Conservation (phyloP, 1,140 invertebrate species). For the Drosophila yakuba region DNA sequence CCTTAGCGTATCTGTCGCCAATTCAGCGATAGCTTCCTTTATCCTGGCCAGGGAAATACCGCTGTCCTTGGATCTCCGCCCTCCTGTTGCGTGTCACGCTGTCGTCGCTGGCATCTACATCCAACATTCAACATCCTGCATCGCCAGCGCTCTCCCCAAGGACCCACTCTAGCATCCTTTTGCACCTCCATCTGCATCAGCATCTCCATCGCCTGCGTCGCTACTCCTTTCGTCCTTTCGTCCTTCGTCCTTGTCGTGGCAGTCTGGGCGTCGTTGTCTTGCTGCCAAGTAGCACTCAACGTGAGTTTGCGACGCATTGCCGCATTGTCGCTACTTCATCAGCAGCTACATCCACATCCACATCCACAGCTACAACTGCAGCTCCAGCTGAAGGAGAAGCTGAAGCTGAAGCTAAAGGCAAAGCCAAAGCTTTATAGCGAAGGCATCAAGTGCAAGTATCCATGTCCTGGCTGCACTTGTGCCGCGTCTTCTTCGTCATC, state of each 20-base stretch:
- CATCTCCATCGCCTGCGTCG: constrained; percentile 14
- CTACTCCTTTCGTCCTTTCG: background rate
- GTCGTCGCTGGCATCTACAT: constrained; percentile 29
- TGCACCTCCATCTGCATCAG: constrained; percentile 37
- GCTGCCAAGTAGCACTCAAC: constrained; percentile 77
- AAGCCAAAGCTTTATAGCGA: constrained; percentile 21
- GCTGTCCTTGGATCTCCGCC: constrained; percentile 8
- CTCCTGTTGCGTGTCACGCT: constrained; percentile 50
- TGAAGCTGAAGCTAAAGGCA: constrained; percentile 19
- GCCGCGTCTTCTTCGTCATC: constrained; percentile 46
- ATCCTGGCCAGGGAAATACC: constrained; percentile 21
- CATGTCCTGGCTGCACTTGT: constrained; percentile 76
- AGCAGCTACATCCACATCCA: constrained; percentile 53
- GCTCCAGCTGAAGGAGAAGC: constrained; percentile 10
- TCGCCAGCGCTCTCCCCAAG: background rate
- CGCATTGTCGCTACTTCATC: constrained; percentile 82
- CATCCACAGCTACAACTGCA: constrained; percentile 20
- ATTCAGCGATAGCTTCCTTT: constrained; percentile 30
- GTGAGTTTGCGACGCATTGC: constrained; percentile 82
- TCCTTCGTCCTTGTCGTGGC: constrained; percentile 11
- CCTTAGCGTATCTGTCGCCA: constrained; percentile 30
- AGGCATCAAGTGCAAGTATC: constrained; percentile 78
- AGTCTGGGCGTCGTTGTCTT: constrained; percentile 56
- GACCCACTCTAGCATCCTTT: constrained; percentile 14
- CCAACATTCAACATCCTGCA: no score